Base-by-base conservation (phyloP, 2,888 invertebrate species). In the Steromphala cineraria region DNA sequence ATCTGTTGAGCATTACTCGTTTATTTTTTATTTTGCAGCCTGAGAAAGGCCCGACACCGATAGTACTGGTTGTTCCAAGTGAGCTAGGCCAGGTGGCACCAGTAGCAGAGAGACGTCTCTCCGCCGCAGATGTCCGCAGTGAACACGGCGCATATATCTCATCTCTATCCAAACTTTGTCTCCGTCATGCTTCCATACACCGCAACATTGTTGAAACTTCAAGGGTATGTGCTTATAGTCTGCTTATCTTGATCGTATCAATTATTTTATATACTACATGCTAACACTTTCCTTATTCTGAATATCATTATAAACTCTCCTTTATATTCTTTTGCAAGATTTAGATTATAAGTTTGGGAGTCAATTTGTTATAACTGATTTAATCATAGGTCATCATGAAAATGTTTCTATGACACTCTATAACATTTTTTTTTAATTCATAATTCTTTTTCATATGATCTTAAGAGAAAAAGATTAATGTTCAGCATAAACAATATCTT, bases 1-100 rank as follows among this genome's bases (percentile, higher is more conserved):
- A n/a, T n/a, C n/a, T n/a, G n/a, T n/a, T n/a, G n/a, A n/a, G n/a
- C n/a, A n/a, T n/a, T n/a, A n/a, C n/a, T n/a, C n/a, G n/a, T n/a
- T n/a, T n/a, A n/a, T n/a, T n/a, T n/a, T n/a, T 46, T 46, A 5
- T 75, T 46, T 83, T 83, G 0, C 80, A 88, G 88, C 80, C 85
- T 2, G 81, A 86, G 10, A 85, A 83, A 56, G 82, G 83, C n/a
- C 81, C 80, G 2, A 83, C 83, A 40, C 88, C 89, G 0, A 87
- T 90, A 17, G 85, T 90, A n/a, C 83, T 90, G 17, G 83, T 90
- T 0, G 84, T 90, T 7, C 89, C 90, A 0, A 82, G 84, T 52
- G 89, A 89, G 53, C 78, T 83, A 19, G 87, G 86, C 21, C 86
- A 85, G 62, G 84, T 82, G 0, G 71, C 82, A 3, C 89, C 86